Evolutionary conservation across 2,113 vertebrate genomes (phyloP), one percentile per base, ranked within the genome.

Genomic region (Anhinga rufa): DNA sequence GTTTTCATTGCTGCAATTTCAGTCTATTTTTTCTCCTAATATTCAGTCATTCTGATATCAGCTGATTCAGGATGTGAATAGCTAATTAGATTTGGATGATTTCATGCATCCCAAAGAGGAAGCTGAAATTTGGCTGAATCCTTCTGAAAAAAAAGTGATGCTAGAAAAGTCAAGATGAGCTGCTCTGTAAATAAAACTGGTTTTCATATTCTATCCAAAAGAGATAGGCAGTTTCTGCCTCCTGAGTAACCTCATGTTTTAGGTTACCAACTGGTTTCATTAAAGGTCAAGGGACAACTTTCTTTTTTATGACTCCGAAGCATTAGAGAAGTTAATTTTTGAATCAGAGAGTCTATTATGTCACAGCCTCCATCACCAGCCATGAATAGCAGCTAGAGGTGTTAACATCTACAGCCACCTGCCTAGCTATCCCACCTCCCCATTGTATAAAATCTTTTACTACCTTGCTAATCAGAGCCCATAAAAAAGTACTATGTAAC

Each of bases 51-150:
- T 82, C 62, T 74, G 24, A 46, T 82, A 93, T 95, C 93, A 96
- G 90, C 78, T 95, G 93, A 91, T 91, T 88, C 66, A 85, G 78
- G 62, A 88, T 95, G 57, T 93, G 84, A 97, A 96, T 90, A 94
- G 65, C 57, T 96, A 90, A 93, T 89, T 91, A 91, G 65, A 96
- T 93, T 89, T 95, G 89, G 77, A 82, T 78, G 64, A 88, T 64
- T 92, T 95, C 61, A 84, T 87, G 48, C 52, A 91, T 82, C 29
- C 42, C 19, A 87, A 87, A 95, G 52, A 93, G 38, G 51, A 60
- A 92, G 48, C 42, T 75, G 60, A 82, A 93, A 89, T 89, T 87
- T 89, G 69, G 18, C 18, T 82, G 51, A 84, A 82, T 58, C 28
- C 31, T 68, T 92, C n/a, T 25, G 34, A 70, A 60, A 82, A 58